A percentile compares a stretch with the other conserved stretches of the same genome.
Evolutionary conservation across 2,113 vertebrate genomes (phyloP).

Genomic region (Corydoras sp.): DNA sequence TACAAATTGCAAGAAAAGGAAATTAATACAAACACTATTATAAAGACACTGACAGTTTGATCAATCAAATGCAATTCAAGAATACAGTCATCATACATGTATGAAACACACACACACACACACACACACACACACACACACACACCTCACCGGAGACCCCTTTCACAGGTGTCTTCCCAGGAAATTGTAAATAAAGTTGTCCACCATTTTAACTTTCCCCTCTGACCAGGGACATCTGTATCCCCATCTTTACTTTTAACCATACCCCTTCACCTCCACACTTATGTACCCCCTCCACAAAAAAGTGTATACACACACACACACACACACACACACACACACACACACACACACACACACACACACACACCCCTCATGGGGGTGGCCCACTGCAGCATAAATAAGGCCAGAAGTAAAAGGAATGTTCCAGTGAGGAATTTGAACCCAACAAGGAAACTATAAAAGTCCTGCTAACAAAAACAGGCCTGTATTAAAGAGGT

Average conservation of each 20-base stretch:
- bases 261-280: slow-evolving; percentile 49
- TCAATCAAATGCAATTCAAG: too few species aligned
- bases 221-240: slow-evolving; percentile 56
- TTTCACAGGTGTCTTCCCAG: slow-evolving; percentile 43
- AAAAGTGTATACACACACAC: background rate
- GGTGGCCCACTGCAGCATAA: too few species aligned
- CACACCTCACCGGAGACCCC: slow-evolving; percentile 2
- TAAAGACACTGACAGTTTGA: too few species aligned
- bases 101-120: slow-evolving; percentile 9
- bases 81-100: background rate
- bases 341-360: background rate
- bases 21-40: too few species aligned
- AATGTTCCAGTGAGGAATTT: too few species aligned
- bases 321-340: background rate
- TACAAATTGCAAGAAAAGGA: too few species aligned
- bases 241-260: slow-evolving; percentile 54
- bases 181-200: slow-evolving; percentile 59
- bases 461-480: too few species aligned
- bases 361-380: background rate
- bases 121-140: background rate
- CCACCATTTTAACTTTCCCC: slow-evolving; percentile 50
- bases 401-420: too few species aligned
- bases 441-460: too few species aligned
- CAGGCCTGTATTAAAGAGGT: too few species aligned
- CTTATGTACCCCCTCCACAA: background rate